Base-by-base conservation (phyloP, 2,113 vertebrate genomes). In the Heteronetta atricapilla region DNA sequence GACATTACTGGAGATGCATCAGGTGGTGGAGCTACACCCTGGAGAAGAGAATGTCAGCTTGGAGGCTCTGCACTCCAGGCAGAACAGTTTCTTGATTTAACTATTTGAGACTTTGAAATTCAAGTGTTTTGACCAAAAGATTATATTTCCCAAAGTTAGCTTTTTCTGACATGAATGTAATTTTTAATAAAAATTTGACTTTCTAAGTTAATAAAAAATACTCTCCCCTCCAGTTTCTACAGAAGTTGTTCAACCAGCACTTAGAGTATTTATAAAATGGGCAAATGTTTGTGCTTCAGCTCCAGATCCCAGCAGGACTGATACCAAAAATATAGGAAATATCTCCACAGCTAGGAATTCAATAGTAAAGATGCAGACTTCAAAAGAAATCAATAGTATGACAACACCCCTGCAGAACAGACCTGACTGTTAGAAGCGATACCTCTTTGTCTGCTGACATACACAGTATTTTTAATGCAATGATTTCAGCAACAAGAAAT, bases 301-400 rank as follows among this genome's bases (percentile, higher is more conserved):
- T 90, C 38, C 28, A 88, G 10, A 79, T 94, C 77, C 56, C 91
- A 92, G 53, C 62, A 93, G 44, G 48, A 64, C 33, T 53, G 84
- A 90, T 62, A 90, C 19, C 56, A 86, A 89, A 94, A 90, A 89
- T 68, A 87, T 34, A 72, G 83, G 38, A 92, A 93, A 94, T 94
- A 89, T 86, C 86, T 94, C 38, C 62, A 56, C 83, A 90, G 80
- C 86, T 88, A 73, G 44, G 89, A 96, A 93, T 89, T 97, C 95
- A 87, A 93, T 93, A 94, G 69, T 25, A 79, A 92, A 90, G 92
- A 90, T 42, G 48, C 86, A 94, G 62, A 48, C 93, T 96, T 94
- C 90, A 95, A 75, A 96, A 91, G 77, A 94, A 94, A 96, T 96
- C 95, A 66, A 96, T 93, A 93, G 42, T 6, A 85, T 82, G 96